Percentiles rank a stretch among this genome's conserved stretches.
Evolutionary conservation across 2,888 invertebrate species (phyloP).

Genomic region (Polietes domitor): DNA sequence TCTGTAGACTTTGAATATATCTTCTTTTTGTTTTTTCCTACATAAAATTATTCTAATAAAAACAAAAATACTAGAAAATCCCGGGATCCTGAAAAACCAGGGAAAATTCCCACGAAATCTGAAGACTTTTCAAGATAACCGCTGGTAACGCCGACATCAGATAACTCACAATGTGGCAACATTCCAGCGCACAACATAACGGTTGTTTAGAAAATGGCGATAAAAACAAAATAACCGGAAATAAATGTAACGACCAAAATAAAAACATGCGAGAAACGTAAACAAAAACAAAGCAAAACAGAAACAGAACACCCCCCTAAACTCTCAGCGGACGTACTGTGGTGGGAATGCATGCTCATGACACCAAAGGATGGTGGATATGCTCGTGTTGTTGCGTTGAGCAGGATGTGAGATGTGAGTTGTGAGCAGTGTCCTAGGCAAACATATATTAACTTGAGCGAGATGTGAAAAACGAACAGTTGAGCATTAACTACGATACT

Average conservation of each 20-base stretch:
- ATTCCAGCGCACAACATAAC: neutral
- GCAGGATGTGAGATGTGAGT: neutral
- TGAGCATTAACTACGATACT: conserved; percentile 68
- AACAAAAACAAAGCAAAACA: conserved; percentile 40
- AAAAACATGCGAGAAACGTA: conserved; percentile 48
- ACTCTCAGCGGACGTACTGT: neutral
- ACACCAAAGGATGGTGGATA: conserved; percentile 43
- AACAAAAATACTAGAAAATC: no score
- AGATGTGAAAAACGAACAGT: conserved; percentile 58
- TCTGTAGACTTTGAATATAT: no score
- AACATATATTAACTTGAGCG: conserved; percentile 53
- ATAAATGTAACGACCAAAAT: conserved; percentile 62
- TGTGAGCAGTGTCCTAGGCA: conserved; percentile 24
- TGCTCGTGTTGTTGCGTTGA: neutral
- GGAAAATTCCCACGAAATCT: no score
- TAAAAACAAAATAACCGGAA: conserved; percentile 59
- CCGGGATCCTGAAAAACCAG: no score
- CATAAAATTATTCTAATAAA: no score
- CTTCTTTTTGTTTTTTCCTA: no score
- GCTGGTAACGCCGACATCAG: neutral
- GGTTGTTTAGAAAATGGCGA: conserved; percentile 62
- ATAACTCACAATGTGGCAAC: neutral
- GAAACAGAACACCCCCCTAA: neutral
- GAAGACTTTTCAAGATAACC: no score
- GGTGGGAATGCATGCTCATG: neutral